phyloP scores from a whole-genome alignment of 2,797 vertebrate genomes.

The Carcharodon carcharias region DNA sequence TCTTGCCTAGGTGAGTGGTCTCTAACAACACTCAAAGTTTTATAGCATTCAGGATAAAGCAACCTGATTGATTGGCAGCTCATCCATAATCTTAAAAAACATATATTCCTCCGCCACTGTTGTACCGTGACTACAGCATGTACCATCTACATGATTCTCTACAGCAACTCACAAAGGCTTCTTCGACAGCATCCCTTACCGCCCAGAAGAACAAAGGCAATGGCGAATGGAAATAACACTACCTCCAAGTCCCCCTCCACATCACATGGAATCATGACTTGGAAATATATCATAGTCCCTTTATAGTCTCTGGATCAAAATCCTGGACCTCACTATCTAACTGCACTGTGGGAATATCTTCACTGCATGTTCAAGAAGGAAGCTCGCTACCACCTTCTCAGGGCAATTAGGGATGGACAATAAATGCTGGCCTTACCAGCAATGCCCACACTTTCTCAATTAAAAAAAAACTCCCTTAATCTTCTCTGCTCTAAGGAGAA shows the following conservation, averaged over 20 bases:
- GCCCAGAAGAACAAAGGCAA: not conserved
- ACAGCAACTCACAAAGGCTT: not conserved
- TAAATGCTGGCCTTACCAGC: not conserved
- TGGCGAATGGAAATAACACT: not conserved
- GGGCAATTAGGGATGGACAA: not conserved
- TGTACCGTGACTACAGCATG: too few relatives aligned
- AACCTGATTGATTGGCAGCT: not conserved
- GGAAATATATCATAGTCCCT: not conserved
- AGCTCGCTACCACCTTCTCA: not conserved
- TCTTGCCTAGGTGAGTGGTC: not conserved
- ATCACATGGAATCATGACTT: not conserved
- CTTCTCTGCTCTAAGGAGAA: not conserved
- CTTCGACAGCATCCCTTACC: too few relatives aligned
- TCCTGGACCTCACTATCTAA: not conserved
- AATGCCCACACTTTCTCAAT: not conserved
- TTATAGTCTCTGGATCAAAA: not conserved
- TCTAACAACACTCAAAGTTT: not conserved
- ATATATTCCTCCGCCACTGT: too few relatives aligned
- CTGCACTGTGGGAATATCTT: not conserved
- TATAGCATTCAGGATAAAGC: not conserved
- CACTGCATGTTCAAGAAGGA: not conserved
- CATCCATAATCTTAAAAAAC: not conserved
- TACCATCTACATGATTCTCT: not conserved
- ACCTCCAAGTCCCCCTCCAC: not conserved
- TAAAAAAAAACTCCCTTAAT: not conserved